Base-by-base conservation (phyloP, 2,113 vertebrate species). In the Sander vitreus region DNA sequence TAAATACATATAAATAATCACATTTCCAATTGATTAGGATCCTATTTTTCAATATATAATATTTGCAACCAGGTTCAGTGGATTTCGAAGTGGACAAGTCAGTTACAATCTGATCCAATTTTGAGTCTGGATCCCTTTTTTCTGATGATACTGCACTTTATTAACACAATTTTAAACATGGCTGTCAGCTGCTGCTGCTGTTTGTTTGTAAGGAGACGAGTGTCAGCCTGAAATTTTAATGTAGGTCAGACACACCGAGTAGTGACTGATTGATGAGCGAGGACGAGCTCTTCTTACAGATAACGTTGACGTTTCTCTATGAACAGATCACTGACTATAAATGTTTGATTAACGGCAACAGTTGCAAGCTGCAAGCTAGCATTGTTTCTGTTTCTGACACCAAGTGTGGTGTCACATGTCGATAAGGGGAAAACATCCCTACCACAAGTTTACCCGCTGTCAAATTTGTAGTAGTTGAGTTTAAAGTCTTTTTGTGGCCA, bases 301-400 rank as follows among this genome's bases (percentile, higher is more conserved):
- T n/a, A 51, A 76, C 39, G 27, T 45, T 23, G 8, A 6, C 9
- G 0, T 51, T n/a, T 13, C 76, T 74, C 71, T 36, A 0, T 11
- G 14, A 27, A 48, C 72, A 58, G 86, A 90, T 89, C 88, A 2
- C 50, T 78, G 78, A 89, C 73, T 80, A 85, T 92, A 84, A 93
- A 91, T 92, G 86, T 91, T 90, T 91, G 73, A 93, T 90, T 76
- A 85, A 83, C 73, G 10, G 48, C 45, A 43, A 43, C 39, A 43
- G 39, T 11, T 43, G 39, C 39, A 43, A 43, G 39, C 39, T 43
- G 39, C 39, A 43, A 43, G 10, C 39, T 43, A 43, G 10, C 39
- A 43, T 43, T 43, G 39, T 50, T 18, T 50, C 33, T 57, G 27
- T 4, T 60, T 36, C 66, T 62, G 47, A 43, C 57, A 16, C 18